These are phyloP conservation scores for Carapus acus DNA, from an alignment of 2,797 vertebrate species.

Conservation along the genomic window DNA sequence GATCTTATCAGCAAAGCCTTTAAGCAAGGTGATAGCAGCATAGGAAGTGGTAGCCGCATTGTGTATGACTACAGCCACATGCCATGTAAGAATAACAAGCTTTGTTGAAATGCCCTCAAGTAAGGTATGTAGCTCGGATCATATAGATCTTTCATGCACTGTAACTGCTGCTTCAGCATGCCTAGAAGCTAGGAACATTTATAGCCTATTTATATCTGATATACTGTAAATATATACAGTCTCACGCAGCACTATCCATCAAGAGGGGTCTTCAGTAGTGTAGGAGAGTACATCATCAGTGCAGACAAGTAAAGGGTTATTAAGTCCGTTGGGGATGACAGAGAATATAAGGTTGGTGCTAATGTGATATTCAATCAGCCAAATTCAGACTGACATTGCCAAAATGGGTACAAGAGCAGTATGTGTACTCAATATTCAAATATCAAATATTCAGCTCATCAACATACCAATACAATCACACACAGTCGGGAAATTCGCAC, in stretches of 20 bases:
- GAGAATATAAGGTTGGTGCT: constrained; percentile 4
- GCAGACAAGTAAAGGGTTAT: neutral
- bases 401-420: constrained; percentile 2
- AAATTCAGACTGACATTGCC: constrained; percentile 23
- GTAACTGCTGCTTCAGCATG: constrained; percentile 8
- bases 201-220: constrained; percentile 5
- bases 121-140: constrained; percentile 7
- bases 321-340: constrained; percentile 1
- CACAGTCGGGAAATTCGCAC: constrained; percentile 33
- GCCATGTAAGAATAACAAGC: constrained; percentile 15
- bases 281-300: no score
- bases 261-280: no score
- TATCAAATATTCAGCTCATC: constrained; percentile 21
- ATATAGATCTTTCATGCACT: neutral
- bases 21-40: constrained; percentile 3
- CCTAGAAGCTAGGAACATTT: neutral
- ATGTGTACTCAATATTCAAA: neutral
- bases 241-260: neutral
- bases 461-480: constrained; percentile 8
- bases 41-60: constrained; percentile 4
- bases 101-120: constrained; percentile 6
- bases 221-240: neutral
- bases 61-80: constrained; percentile 1
- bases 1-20: constrained; percentile 10
- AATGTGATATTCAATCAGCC: constrained; percentile 16